Base-by-base conservation (phyloP, 35 echinoderm and acorn worm genomes). In the Apostichopus japonicus region DNA sequence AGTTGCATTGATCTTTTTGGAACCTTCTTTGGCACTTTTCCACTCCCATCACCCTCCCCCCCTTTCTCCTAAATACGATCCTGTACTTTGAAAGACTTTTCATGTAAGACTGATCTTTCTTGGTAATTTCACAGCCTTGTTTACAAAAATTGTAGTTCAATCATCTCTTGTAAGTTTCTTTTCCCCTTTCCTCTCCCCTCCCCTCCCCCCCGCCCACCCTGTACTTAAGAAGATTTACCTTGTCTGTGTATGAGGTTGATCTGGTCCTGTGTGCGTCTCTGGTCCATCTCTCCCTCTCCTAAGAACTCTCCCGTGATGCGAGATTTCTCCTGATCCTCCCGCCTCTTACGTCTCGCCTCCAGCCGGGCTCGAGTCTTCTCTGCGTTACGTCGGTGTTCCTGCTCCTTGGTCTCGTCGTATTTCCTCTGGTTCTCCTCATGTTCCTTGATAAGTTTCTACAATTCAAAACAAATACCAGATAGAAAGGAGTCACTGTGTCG, bases 391-490 rank as follows among this genome's bases (percentile, higher is more conserved):
- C 94, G 54, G 78, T 96, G 95, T 83, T 99, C 97, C 59, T 90
- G 88, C 10, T 79, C 71, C 61, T 92, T 92, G 10, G 71, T 24
- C 52, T 94, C 77, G 59, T 96, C 93, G 24, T 92, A 99, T 7
- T 78, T 78, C 56, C 94, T 94, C 93, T 96, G 16, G 87, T 94
- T 92, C 67, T 98, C 97, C 6, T 90, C 44, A 72, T 98, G 97
- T 33, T 98, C 97, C 27, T 92, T 91, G 63, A 98, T 51, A 8
- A 98, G 72, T 96, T 98, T 98, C 97, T 96, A 86, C 63, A 67
- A 10, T 15, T 10, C 3, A 67, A 67, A 0, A 10, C 16, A 17
- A 65, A 65, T 13, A 65, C 62, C 10, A 65, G 62, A 44, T 44
- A 65, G 4, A 65, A 8, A 0, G 62, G 16, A 13, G 62, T 0